Evolutionary conservation across 2,113 vertebrate species (phyloP).

Genomic region (Aptenodytes forsteri): DNA sequence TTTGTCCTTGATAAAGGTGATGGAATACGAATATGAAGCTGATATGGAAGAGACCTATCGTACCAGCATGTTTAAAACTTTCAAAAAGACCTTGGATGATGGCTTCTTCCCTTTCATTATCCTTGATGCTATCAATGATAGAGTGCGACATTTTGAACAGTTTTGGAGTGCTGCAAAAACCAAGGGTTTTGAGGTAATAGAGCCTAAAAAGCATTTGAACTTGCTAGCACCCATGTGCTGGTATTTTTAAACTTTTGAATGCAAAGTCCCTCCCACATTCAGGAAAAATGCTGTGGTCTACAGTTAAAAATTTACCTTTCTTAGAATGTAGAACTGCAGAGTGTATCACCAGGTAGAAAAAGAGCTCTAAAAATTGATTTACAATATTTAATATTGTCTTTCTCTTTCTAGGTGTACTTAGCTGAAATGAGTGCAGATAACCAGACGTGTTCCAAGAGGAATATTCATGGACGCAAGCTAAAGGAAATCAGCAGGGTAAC

Average conservation of each 20-base stretch:
- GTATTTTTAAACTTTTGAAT: neutral
- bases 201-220: neutral
- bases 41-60: slow-evolving; percentile 98
- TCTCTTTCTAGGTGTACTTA: slow-evolving; percentile 87
- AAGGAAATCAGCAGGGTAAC: slow-evolving; percentile 94
- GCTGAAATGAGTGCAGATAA: slow-evolving; percentile 95
- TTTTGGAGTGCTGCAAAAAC: slow-evolving; percentile 99
- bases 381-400: neutral
- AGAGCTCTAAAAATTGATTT: neutral
- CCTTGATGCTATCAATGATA: slow-evolving; percentile 94
- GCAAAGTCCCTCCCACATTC: neutral
- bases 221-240: neutral
- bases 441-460: slow-evolving; percentile 94
- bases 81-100: slow-evolving; percentile 97
- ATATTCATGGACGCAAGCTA: slow-evolving; percentile 90
- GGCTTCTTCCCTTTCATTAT: slow-evolving; percentile 99
- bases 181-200: slow-evolving; percentile 94
- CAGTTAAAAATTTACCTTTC: neutral
- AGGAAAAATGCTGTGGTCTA: neutral
- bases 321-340: neutral
- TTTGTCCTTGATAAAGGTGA: slow-evolving; percentile 76
- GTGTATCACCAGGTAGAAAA: neutral
- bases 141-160: slow-evolving; percentile 95
- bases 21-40: slow-evolving; percentile 97
- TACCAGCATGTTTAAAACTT: slow-evolving; percentile 98